These are phyloP conservation scores for Ophiothrix spiculata DNA, from an alignment of 35 echinoderm and acorn worm genomes.

Conservation along the genomic window DNA sequence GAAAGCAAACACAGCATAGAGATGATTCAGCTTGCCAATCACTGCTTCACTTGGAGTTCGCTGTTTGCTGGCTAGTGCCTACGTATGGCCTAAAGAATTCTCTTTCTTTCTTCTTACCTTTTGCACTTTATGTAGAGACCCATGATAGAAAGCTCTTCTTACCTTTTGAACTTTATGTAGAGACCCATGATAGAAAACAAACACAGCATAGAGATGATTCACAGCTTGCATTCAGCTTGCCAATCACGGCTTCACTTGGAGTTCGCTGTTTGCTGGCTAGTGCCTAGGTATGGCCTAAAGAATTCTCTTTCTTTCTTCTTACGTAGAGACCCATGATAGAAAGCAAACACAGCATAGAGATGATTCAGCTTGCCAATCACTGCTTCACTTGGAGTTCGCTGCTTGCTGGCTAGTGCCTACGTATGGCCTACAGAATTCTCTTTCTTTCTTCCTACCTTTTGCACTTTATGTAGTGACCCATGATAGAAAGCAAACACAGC, in stretches of 20 bases:
- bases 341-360: conserved; percentile 47
- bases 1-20: conserved; percentile 54
- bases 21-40: conserved; percentile 38
- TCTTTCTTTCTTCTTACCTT: no score
- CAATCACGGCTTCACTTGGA: conserved; percentile 36
- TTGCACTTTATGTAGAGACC: no score
- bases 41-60: conserved; percentile 44
- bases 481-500: conserved; percentile 60
- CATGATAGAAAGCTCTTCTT: no score
- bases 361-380: conserved; percentile 45
- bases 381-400: conserved; percentile 35
- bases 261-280: conserved; percentile 49
- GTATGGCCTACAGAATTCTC: no score
- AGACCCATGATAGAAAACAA: conserved; percentile 67
- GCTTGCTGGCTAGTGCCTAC: conserved; percentile 62
- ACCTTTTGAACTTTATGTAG: no score
- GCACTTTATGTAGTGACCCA: no score
- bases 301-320: no score
- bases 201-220: conserved; percentile 50
- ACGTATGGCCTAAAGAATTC: no score
- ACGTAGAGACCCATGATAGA: no score
- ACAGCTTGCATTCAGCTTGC: conserved; percentile 48
- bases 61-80: conserved; percentile 62
- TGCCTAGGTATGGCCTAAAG: no score
- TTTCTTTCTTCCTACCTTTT: no score